These are phyloP conservation scores for Gallinago nigripennis DNA, from an alignment of 2,797 vertebrate genomes.

Conservation along the genomic window DNA sequence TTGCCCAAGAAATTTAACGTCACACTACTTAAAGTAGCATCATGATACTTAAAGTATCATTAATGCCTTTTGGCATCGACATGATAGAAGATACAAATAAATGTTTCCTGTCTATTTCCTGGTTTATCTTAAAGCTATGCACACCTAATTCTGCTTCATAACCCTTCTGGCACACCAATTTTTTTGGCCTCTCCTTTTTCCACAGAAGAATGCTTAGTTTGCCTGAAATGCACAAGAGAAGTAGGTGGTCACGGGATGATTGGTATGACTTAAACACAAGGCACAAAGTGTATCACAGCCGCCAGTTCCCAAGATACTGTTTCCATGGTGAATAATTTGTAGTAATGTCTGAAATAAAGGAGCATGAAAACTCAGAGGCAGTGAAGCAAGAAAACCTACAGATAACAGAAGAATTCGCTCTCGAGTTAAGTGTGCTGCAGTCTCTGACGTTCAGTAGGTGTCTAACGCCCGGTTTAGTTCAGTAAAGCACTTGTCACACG, in stretches of 20 bases:
- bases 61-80: neutral
- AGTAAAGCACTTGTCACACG: neutral
- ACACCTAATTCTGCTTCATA: neutral
- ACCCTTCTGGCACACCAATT: neutral
- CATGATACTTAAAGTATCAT: neutral
- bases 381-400: neutral
- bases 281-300: neutral
- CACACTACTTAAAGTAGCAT: neutral
- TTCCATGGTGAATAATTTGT: constrained; percentile 33
- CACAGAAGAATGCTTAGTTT: neutral
- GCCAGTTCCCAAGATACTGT: constrained; percentile 4
- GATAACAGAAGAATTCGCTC: neutral
- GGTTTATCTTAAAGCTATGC: neutral
- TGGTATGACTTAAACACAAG: neutral
- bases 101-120: neutral
- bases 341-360: neutral
- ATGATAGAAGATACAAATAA: neutral
- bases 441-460: neutral
- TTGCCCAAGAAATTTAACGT: neutral
- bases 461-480: neutral
- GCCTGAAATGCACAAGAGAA: neutral
- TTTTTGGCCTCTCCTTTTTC: neutral
- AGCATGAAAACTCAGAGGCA: neutral
- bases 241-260: neutral
- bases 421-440: neutral